Base-by-base conservation (phyloP, 2,797 vertebrate species). In the Parauchenoglanis punctatus region DNA sequence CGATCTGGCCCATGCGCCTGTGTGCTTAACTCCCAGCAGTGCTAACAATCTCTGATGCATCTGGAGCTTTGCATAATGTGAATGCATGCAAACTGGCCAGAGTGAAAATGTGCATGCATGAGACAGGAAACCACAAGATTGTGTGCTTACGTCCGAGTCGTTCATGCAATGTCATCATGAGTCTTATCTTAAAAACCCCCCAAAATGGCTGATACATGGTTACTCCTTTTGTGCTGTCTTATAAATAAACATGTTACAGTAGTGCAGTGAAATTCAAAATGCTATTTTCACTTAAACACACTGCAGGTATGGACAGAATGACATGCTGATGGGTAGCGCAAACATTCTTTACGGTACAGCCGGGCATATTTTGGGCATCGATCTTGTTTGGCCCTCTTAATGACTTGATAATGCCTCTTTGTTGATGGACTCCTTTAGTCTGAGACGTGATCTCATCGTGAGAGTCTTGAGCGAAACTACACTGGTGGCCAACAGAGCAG, bases 391-490 rank as follows among this genome's bases (percentile, higher is more conserved):
- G 91, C 91, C 87, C 63, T 92, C 85, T 91, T 92, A 92, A 94
- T 94, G 87, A 83, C 85, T 87, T 54, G 91, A 95, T 94, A 95
- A 94, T 94, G 94, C 90, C 87, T 94, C 93, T 94, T 94, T 95
- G 94, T 95, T 94, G 93, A 94, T 95, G 92, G 92, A 65, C 78
- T 89, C 91, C 92, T 91, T 94, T 93, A 92, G 94, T 73, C 92
- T 44, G 94, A 96, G 96, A 96, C 95, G 94, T 96, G 96, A 96
- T 94, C 94, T 96, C 96, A 96, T 96, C 95, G 88, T 82, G 49
- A 88, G 87, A 92, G 92, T 95, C 94, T 95, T 93, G 92, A 94
- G 93, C 91, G 91, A 94, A 93, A 91, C 93, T 91, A 93, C 70
- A 78, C 81, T 85, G 63, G 88, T 78, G 88, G 88, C 91, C 89